Percentiles rank a stretch among this genome's conserved stretches.
Conservation (phyloP, 2,797 vertebrate species). For the Enteromius radiatus region DNA sequence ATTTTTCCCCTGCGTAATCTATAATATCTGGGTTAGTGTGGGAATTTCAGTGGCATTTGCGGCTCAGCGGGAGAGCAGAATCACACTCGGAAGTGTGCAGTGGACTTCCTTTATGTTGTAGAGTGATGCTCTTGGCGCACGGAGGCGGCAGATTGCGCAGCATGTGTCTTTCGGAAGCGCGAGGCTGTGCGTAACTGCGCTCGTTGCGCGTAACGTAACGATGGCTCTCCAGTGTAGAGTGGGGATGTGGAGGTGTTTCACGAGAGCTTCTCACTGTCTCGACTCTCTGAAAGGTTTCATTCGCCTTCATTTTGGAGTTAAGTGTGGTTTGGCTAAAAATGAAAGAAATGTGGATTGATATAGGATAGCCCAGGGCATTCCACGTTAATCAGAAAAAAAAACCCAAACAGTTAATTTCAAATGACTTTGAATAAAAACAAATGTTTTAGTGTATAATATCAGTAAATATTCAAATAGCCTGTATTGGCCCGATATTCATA, state of each 20-base stretch:
- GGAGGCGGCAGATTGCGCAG: slow-evolving; percentile 40
- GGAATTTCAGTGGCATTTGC: slow-evolving; percentile 9
- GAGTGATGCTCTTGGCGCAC: slow-evolving; percentile 21
- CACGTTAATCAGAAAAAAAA: not conserved
- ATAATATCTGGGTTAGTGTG: not conserved
- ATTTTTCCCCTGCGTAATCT: not conserved
- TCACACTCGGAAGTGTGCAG: not conserved
- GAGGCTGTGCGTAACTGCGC: slow-evolving; percentile 24
- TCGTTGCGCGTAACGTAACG: slow-evolving; percentile 21
- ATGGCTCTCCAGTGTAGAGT: slow-evolving; percentile 16
- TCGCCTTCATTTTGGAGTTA: not conserved
- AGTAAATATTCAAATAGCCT: not conserved
- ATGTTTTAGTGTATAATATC: not conserved
- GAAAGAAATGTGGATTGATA: not conserved
- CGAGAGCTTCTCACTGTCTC: slow-evolving; percentile 3
- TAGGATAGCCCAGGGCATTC: not conserved
- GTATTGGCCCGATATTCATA: not conserved
- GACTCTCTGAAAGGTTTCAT: slow-evolving; percentile 3
- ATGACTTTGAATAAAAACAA: not conserved
- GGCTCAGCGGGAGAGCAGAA: not conserved
- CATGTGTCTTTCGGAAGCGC: slow-evolving; percentile 37
- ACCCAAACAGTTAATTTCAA: not conserved
- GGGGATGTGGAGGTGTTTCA: slow-evolving; percentile 5
- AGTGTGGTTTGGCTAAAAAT: not conserved
- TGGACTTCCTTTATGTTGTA: slow-evolving; percentile 3